phyloP scores from a whole-genome alignment of 2,113 vertebrate species.

The Centrocercus urophasianus region DNA sequence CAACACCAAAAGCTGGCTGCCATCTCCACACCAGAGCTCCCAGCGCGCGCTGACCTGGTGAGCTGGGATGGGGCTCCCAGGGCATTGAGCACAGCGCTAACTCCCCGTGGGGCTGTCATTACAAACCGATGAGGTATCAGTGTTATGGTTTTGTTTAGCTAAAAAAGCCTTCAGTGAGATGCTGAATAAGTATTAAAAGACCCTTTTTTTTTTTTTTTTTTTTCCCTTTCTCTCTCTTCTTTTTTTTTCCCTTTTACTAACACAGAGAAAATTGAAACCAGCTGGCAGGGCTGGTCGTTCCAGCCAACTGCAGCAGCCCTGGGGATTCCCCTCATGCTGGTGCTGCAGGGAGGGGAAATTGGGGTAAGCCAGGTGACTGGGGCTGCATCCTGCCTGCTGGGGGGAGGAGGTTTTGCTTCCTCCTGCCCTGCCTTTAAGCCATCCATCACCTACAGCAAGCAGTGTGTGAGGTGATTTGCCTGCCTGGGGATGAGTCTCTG shows the following conservation, averaged over 20 bases:
- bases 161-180: neutral
- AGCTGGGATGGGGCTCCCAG: neutral
- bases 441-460: accelerated
- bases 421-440: neutral
- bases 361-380: neutral
- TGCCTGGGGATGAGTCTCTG: neutral
- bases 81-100: neutral
- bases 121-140: neutral
- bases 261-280: slow-evolving; percentile 58
- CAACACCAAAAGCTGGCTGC: neutral
- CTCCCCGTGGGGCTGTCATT: slow-evolving; percentile 7
- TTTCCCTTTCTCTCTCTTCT: neutral
- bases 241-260: neutral
- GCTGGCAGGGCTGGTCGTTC: neutral
- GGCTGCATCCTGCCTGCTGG: neutral
- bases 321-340: neutral
- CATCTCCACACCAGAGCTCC: neutral
- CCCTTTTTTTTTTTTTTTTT: neutral
- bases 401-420: neutral
- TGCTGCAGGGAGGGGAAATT: neutral
- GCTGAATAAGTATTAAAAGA: slow-evolving; percentile 46
- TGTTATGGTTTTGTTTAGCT: neutral
- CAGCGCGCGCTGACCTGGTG: neutral
- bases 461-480: neutral
- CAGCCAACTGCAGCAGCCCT: slow-evolving; percentile 23